Percentiles rank a stretch among this genome's conserved stretches.
Evolutionary conservation across 2,888 invertebrate species (phyloP).

Genomic region (Eumacrocentrus americanus): DNA sequence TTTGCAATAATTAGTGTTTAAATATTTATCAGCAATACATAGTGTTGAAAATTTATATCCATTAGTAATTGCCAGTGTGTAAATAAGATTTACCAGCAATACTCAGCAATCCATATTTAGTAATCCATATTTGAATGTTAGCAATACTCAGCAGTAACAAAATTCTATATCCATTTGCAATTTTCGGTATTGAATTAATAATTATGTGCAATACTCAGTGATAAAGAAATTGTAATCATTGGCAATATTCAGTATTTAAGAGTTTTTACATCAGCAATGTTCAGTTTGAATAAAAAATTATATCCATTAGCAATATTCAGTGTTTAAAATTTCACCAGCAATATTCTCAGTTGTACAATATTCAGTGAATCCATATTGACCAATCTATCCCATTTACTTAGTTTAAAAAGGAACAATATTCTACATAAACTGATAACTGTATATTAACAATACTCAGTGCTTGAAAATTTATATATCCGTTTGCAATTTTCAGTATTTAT

Average conservation of each 20-base stretch:
- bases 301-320: slow-evolving; percentile 9
- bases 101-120: too few relatives aligned
- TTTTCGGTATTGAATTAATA: background rate
- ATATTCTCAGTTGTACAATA: too few relatives aligned
- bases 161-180: background rate
- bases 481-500: too few relatives aligned
- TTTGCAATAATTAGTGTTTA: slow-evolving; percentile 4
- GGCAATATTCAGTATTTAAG: slow-evolving; percentile 15
- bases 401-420: too few relatives aligned
- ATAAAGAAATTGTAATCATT: background rate
- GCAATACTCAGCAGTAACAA: background rate
- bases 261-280: background rate
- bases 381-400: too few relatives aligned
- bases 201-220: slow-evolving; percentile 22
- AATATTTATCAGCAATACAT: slow-evolving; percentile 1
- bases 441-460: slow-evolving; percentile 15
- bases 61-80: slow-evolving; percentile 9
- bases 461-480: too few relatives aligned
- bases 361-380: too few relatives aligned
- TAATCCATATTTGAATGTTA: too few relatives aligned
- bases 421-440: background rate
- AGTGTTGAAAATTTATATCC: background rate
- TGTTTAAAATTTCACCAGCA: background rate
- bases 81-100: background rate
- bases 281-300: slow-evolving; percentile 1